Conservation (phyloP, 1,140 invertebrate species). For the Acromyrmex echinatior region DNA sequence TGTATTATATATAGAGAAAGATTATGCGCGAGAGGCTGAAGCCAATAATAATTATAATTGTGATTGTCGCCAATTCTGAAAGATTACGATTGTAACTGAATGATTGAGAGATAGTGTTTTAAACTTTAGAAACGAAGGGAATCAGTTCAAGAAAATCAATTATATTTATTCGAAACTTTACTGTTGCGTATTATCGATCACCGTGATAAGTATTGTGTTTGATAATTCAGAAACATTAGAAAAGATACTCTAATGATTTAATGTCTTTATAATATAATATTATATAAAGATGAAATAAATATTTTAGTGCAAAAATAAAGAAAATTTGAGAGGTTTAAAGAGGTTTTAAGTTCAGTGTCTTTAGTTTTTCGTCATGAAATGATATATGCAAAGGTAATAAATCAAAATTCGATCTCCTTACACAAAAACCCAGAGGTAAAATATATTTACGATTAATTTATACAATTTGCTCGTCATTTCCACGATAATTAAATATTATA, state of each 20-base stretch:
- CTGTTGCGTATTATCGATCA: not conserved
- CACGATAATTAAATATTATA: slow-evolving; percentile 18
- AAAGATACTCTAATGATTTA: not conserved
- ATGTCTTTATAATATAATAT: not conserved
- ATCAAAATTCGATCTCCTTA: not conserved
- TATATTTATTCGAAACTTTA: slow-evolving; percentile 15
- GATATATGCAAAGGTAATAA: not conserved
- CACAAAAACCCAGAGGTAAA: slow-evolving; percentile 33
- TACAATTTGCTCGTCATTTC: slow-evolving; percentile 32
- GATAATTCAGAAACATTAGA: not conserved
- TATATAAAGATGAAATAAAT: not conserved
- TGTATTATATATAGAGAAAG: not conserved
- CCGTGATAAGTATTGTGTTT: not conserved
- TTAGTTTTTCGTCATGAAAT: not conserved
- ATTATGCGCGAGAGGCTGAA: not conserved
- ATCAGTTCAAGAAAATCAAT: slow-evolving; percentile 10
- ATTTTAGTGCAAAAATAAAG: not conserved
- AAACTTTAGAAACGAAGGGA: not conserved
- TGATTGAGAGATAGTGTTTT: not conserved
- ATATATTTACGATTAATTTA: slow-evolving; percentile 63
- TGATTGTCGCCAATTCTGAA: not conserved
- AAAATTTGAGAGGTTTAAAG: not conserved
- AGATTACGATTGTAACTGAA: not conserved
- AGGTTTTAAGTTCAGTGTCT: not conserved
- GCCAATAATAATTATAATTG: slow-evolving; percentile 18